phyloP scores from a whole-genome alignment of 2,888 invertebrate genomes.

The Mesorhabditis spiculigera region DNA sequence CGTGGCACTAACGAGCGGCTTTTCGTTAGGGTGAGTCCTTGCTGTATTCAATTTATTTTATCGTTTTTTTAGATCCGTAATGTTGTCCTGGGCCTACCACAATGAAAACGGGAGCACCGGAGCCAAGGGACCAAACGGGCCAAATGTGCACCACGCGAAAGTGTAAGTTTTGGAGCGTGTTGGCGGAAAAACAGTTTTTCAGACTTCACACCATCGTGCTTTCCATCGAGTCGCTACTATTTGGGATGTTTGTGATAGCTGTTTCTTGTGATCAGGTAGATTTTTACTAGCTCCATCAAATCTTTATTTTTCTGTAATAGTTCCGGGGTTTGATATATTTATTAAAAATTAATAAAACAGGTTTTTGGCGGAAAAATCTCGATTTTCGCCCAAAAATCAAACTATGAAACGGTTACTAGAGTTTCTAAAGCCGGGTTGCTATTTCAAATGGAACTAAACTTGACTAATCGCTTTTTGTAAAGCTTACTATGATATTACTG shows the following conservation, averaged over 20 bases:
- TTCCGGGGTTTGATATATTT: neutral
- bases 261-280: constrained; percentile 74
- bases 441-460: too few species aligned
- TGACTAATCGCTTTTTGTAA: too few species aligned
- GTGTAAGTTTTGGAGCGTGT: constrained; percentile 32
- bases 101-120: constrained; percentile 42
- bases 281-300: neutral
- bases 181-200: constrained; percentile 52
- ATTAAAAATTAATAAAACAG: too few species aligned
- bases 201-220: constrained; percentile 80
- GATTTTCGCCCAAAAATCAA: too few species aligned
- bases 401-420: too few species aligned
- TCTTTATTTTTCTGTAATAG: constrained; percentile 10
- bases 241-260: constrained; percentile 81
- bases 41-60: neutral
- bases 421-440: too few species aligned
- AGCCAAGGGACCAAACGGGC: constrained; percentile 36
- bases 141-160: constrained; percentile 51
- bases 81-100: constrained; percentile 47
- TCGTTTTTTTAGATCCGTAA: constrained; percentile 41
- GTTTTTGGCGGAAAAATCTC: too few species aligned
- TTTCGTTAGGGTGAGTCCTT: constrained; percentile 44
- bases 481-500: too few species aligned
- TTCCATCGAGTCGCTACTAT: constrained; percentile 76
- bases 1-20: constrained; percentile 41